Conservation (phyloP, 1,140 invertebrate genomes). For the Daktulosphaira vitifoliae region DNA sequence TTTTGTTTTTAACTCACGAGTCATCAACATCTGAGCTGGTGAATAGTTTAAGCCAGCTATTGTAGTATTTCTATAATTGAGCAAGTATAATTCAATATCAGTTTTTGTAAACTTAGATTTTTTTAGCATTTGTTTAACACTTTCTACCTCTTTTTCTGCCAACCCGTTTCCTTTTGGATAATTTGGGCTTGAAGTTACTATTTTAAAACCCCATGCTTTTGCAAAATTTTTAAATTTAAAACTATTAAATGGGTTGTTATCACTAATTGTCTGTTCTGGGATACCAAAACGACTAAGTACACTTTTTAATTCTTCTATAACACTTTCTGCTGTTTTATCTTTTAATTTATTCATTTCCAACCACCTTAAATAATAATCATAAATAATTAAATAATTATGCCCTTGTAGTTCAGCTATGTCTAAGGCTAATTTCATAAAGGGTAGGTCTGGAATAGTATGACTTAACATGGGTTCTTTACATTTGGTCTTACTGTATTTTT, state of each 20-base stretch:
- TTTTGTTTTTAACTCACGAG: slow-evolving; percentile 11
- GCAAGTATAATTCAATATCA: slow-evolving; percentile 27
- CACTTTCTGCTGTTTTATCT: background rate
- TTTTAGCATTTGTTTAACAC: slow-evolving; percentile 35
- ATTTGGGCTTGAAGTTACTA: slow-evolving; percentile 23
- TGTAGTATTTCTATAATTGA: slow-evolving; percentile 8
- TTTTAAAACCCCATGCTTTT: slow-evolving; percentile 18
- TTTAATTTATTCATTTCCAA: slow-evolving; percentile 34
- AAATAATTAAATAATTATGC: slow-evolving; percentile 17
- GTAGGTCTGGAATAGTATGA: slow-evolving; percentile 38
- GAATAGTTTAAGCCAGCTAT: slow-evolving; percentile 23
- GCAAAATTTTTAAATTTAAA: slow-evolving; percentile 29
- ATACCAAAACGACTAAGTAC: slow-evolving; percentile 35
- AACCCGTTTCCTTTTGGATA: slow-evolving; percentile 35
- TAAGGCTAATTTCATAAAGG: slow-evolving; percentile 40
- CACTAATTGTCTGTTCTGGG: slow-evolving; percentile 19
- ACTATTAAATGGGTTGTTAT: slow-evolving; percentile 34
- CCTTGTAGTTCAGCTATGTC: slow-evolving; percentile 39
- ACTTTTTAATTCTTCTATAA: slow-evolving; percentile 30
- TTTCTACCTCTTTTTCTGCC: slow-evolving; percentile 31
- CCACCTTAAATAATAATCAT: slow-evolving; percentile 36
- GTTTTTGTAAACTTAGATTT: slow-evolving; percentile 41
- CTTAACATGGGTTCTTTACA: slow-evolving; percentile 39
- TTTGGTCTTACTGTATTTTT: slow-evolving; percentile 38
- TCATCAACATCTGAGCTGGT: slow-evolving; percentile 18